Conservation (phyloP, 2,797 vertebrate genomes). For the Acanthornis magna region DNA sequence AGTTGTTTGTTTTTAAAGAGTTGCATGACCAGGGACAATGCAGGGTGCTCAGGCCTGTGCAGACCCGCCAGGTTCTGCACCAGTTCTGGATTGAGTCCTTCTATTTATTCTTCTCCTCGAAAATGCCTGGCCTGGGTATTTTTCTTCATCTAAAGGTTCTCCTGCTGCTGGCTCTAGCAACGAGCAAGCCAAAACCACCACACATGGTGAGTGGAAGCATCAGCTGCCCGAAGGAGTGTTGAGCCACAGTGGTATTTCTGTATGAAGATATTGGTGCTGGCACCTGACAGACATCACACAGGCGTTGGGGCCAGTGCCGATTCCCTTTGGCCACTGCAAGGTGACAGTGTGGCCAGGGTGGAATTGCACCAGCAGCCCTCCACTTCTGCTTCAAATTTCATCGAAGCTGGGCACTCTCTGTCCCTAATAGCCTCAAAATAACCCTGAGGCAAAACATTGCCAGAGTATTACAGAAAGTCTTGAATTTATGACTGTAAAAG, state of each 20-base stretch:
- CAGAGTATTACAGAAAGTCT: not conserved
- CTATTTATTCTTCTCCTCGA: not conserved
- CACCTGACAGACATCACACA: not conserved
- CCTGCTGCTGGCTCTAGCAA: not conserved
- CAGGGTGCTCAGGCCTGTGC: not conserved
- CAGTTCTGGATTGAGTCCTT: fast-evolving
- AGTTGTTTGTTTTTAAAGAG: not conserved
- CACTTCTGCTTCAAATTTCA: not conserved
- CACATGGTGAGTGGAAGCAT: not conserved
- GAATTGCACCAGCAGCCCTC: not conserved
- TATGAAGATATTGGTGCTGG: not conserved
- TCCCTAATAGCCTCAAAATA: not conserved
- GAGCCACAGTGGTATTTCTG: not conserved
- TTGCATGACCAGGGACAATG: not conserved
- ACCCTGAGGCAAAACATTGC: not conserved
- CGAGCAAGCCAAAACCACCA: no score
- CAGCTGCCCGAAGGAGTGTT: not conserved
- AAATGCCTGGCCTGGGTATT: not conserved
- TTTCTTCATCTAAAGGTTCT: not conserved
- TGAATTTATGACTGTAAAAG: not conserved
- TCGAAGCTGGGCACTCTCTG: not conserved
- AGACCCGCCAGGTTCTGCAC: not conserved
- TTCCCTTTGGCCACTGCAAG: not conserved
- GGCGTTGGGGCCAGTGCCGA: fast-evolving
- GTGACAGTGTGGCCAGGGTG: fast-evolving